These are phyloP conservation scores for Oryzias melastigma DNA, from an alignment of 2,113 vertebrate species.

Conservation along the genomic window DNA sequence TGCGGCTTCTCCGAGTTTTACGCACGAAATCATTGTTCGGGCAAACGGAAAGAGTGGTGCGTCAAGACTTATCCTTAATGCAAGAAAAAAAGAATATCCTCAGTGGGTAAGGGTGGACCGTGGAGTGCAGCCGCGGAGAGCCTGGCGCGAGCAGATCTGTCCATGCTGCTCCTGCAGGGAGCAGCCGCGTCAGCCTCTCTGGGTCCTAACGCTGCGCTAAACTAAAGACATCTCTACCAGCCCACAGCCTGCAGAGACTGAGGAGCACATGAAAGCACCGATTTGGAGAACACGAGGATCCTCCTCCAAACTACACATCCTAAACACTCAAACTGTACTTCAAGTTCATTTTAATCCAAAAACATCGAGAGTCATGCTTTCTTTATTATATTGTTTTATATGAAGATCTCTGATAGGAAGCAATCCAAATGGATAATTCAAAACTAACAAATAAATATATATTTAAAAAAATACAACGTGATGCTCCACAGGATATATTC, in stretches of 20 bases:
- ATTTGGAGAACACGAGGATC: neutral
- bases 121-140: slow-evolving; percentile 78
- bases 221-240: slow-evolving; percentile 19
- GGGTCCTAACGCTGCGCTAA: slow-evolving; percentile 86
- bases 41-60: slow-evolving; percentile 56
- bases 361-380: neutral
- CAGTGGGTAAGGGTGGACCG: slow-evolving; percentile 70
- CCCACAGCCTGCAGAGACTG: slow-evolving; percentile 4
- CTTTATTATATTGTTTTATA: no score
- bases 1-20: slow-evolving; percentile 44
- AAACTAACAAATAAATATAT: no score
- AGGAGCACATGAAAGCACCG: neutral
- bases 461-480: no score
- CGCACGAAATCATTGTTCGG: slow-evolving; percentile 53
- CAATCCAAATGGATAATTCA: no score
- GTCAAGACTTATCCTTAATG: slow-evolving; percentile 73
- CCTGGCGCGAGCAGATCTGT: slow-evolving; percentile 80
- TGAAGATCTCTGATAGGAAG: no score
- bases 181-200: slow-evolving; percentile 74
- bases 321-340: no score
- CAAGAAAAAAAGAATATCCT: slow-evolving; percentile 69
- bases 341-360: no score
- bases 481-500: no score
- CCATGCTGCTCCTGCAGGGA: slow-evolving; percentile 80
- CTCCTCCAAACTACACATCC: no score